Evolutionary conservation across 2,888 invertebrate genomes (phyloP).

Genomic region (Syrphus vitripennis): DNA sequence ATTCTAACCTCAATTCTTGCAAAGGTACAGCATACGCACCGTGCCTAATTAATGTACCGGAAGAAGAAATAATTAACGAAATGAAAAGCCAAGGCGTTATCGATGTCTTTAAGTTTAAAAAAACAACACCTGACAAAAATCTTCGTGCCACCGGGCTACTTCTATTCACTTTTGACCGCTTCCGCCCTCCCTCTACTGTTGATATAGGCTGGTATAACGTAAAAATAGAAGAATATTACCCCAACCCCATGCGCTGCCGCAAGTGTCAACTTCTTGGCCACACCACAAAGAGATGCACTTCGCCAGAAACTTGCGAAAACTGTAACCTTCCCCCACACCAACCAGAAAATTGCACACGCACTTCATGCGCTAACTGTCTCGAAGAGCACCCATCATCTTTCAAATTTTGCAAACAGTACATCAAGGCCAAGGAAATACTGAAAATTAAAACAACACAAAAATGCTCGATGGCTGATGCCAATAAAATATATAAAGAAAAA

Average conservation of each 20-base stretch:
- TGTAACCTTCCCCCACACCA: conserved; percentile 1
- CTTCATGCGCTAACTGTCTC: conserved; percentile 2
- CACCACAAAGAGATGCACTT: conserved; percentile 11
- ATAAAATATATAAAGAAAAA: neutral
- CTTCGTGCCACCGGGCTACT: neutral
- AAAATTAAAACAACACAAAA: conserved; percentile 8
- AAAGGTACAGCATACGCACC: conserved; percentile 17
- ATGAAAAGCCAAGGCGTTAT: conserved; percentile 27
- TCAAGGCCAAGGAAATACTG: conserved; percentile 14
- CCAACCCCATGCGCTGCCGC: conserved; percentile 21
- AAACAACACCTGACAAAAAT: neutral
- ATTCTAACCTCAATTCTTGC: neutral
- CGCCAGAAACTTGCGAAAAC: neutral
- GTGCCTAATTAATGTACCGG: conserved; percentile 20
- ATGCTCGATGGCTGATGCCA: neutral
- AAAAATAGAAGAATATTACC: conserved; percentile 4
- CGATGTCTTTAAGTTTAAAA: conserved; percentile 29
- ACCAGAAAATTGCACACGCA: neutral
- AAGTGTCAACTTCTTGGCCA: conserved; percentile 23
- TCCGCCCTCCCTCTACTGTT: conserved; percentile 2
- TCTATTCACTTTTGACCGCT: conserved; percentile 38
- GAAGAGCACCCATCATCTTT: conserved; percentile 3
- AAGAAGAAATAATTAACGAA: conserved; percentile 25
- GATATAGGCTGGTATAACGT: conserved; percentile 27
- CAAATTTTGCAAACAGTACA: neutral